These are phyloP conservation scores for Chloroclysta siterata DNA, from an alignment of 2,888 invertebrate species.

Conservation along the genomic window DNA sequence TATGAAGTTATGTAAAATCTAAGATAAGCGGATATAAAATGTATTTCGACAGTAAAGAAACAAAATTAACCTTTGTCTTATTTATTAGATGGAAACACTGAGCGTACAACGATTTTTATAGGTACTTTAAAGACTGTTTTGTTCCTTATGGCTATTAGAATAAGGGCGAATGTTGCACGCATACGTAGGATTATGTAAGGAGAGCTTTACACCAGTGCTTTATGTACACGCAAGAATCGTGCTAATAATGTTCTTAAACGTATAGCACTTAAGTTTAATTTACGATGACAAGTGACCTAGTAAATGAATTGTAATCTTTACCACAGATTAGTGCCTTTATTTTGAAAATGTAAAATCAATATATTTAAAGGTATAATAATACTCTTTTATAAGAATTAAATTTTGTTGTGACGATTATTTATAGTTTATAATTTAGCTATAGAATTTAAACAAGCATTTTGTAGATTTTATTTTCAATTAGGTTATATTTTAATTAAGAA, in stretches of 20 bases:
- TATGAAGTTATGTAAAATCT: too few species aligned
- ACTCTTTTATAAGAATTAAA: neutral
- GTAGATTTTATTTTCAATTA: neutral
- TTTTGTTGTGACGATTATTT: neutral
- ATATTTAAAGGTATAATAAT: neutral
- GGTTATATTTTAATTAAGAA: too few species aligned
- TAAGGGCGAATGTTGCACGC: conserved; percentile 9
- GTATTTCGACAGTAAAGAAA: too few species aligned
- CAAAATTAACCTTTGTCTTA: too few species aligned
- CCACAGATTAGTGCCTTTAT: neutral
- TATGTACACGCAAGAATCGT: neutral
- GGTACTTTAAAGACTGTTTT: conserved; percentile 8
- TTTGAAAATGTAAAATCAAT: neutral
- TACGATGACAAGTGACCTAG: neutral
- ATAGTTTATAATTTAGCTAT: neutral
- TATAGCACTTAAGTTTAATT: neutral
- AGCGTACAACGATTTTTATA: conserved; percentile 13
- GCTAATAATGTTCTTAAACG: neutral
- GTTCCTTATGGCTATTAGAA: conserved; percentile 11
- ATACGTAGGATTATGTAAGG: neutral
- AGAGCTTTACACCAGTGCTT: neutral
- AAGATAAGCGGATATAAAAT: too few species aligned
- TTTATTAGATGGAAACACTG: neutral
- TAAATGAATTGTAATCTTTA: neutral
- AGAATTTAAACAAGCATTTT: neutral